These are phyloP conservation scores for Tetramorium parvispinum DNA, from an alignment of 1,140 invertebrate genomes.

Conservation along the genomic window DNA sequence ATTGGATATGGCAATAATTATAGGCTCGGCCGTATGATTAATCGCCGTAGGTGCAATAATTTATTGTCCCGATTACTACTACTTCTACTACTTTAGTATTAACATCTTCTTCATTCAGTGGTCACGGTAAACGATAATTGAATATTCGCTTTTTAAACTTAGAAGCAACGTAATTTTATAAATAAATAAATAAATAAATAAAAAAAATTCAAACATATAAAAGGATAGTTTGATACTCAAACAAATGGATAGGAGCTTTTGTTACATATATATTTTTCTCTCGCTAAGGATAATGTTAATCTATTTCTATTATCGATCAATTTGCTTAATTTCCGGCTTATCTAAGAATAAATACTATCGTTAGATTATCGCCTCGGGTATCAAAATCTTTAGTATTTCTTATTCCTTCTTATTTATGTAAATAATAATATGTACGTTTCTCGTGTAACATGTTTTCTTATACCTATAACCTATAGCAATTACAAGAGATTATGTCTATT, in stretches of 20 bases:
- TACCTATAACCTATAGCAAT: background rate
- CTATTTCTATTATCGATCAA: background rate
- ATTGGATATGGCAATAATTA: slow-evolving; percentile 65
- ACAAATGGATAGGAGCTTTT: background rate
- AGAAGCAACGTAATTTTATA: background rate
- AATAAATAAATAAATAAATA: background rate
- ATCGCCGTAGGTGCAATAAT: slow-evolving; percentile 69
- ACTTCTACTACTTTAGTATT: slow-evolving; percentile 48
- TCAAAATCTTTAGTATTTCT: background rate
- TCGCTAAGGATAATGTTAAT: background rate
- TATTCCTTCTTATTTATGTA: background rate
- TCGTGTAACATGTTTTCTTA: background rate
- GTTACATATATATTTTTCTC: background rate
- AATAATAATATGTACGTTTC: background rate
- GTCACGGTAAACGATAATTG: slow-evolving; percentile 52
- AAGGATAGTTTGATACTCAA: background rate
- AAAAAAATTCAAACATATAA: background rate
- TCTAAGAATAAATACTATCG: background rate
- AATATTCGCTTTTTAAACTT: slow-evolving; percentile 24
- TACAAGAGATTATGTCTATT: background rate
- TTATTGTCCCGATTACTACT: slow-evolving; percentile 67
- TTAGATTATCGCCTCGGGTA: background rate
- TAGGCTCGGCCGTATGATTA: slow-evolving; percentile 66
- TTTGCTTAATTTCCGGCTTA: background rate
- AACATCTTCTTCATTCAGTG: slow-evolving; percentile 67